A percentile compares a stretch with the other conserved stretches of the same genome.
Conservation (phyloP, 1,140 invertebrate genomes). For the Hypsibius dujardini region DNA sequence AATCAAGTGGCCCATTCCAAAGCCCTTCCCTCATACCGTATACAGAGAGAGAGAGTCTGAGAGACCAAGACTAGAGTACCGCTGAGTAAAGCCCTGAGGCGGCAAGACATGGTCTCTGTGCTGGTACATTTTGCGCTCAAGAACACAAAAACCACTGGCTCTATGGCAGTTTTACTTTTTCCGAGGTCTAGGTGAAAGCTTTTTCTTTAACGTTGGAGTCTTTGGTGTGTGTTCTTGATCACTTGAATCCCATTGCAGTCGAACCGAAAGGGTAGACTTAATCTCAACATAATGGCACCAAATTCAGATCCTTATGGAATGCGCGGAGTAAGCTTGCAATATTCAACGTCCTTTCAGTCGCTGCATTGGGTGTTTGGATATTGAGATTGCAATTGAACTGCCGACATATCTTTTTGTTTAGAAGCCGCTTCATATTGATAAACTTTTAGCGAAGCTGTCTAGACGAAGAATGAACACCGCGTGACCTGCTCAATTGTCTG, state of each 20-base stretch:
- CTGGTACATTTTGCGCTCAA: too few species aligned
- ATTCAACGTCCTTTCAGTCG: too few species aligned
- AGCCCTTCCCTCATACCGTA: too few species aligned
- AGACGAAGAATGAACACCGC: background rate
- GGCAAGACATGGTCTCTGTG: too few species aligned
- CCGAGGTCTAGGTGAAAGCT: too few species aligned
- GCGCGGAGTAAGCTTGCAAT: background rate
- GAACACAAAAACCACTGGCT: background rate
- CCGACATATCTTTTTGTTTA: background rate
- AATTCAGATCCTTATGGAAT: constrained; percentile 16
- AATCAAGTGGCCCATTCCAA: too few species aligned
- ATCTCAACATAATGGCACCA: background rate
- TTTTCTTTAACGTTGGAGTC: too few species aligned
- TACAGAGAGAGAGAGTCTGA: too few species aligned
- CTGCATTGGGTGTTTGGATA: too few species aligned
- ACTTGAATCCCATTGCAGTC: background rate
- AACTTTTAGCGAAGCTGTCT: background rate
- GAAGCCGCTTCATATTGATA: background rate
- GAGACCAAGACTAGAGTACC: too few species aligned
- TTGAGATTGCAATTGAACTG: background rate
- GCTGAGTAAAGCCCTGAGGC: too few species aligned
- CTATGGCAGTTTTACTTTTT: background rate
- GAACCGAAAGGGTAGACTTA: too few species aligned
- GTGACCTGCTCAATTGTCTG: background rate
- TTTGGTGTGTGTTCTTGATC: background rate